Evolutionary conservation across 2,113 vertebrate species (phyloP).

Genomic region (Drymodes brunneopygia): DNA sequence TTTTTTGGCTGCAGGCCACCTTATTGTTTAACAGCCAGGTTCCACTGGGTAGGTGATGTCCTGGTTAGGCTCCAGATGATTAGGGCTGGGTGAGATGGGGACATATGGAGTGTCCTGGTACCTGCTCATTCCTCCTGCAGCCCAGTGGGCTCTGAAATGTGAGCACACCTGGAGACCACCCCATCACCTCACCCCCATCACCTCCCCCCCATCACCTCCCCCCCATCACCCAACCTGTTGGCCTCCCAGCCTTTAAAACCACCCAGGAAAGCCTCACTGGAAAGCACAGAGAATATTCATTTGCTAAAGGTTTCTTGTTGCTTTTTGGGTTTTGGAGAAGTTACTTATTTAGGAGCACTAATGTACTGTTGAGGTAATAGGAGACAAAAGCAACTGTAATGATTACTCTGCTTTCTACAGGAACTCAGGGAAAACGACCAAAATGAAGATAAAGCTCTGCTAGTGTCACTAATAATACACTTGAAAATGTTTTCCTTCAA

Average conservation of each 20-base stretch:
- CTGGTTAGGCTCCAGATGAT: neutral
- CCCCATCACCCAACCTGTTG: neutral
- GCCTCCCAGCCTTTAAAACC: neutral
- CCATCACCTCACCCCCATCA: no score
- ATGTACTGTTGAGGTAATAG: neutral
- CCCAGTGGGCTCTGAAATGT: rapidly evolving
- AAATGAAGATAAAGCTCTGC: neutral
- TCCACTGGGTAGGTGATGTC: neutral
- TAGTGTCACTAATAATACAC: neutral
- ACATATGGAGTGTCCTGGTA: rapidly evolving
- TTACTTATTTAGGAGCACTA: neutral
- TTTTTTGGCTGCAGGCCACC: neutral
- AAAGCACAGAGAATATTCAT: neutral
- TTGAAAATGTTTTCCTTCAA: neutral
- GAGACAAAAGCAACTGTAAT: neutral
- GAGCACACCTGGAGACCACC: neutral
- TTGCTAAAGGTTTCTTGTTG: neutral
- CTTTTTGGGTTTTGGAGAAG: neutral
- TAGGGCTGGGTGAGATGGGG: neutral
- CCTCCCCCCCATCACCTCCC: no score
- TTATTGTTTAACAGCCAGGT: neutral
- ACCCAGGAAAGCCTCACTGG: neutral
- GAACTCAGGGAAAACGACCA: neutral
- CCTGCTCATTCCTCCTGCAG: neutral
- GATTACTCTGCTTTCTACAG: neutral